Evolutionary conservation across 2,797 vertebrate genomes (phyloP).

Genomic region (Rhyacichthys aspro): DNA sequence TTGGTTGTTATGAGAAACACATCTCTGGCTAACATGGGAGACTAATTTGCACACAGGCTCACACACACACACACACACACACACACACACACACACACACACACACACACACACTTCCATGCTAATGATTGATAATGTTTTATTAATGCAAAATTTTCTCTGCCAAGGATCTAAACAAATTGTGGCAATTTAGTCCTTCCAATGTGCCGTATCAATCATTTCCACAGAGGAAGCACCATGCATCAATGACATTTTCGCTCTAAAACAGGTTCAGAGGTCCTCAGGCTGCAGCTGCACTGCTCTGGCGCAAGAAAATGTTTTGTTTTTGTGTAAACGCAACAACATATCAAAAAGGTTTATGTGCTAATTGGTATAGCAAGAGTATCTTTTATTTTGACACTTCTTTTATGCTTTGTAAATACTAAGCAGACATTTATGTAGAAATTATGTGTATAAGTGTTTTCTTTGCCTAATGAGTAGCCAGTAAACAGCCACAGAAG

Average conservation of each 20-base stretch:
- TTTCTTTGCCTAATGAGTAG: slow-evolving; percentile 36
- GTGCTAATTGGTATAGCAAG: slow-evolving; percentile 23
- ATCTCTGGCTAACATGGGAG: slow-evolving; percentile 61
- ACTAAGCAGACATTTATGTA: slow-evolving; percentile 4
- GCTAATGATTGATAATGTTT: slow-evolving; percentile 86
- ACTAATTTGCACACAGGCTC: slow-evolving; percentile 69
- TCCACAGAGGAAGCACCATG: slow-evolving; percentile 51
- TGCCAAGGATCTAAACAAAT: slow-evolving; percentile 82
- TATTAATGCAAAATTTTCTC: slow-evolving; percentile 84
- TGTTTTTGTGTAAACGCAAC: slow-evolving; percentile 1
- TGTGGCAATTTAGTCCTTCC: slow-evolving; percentile 80
- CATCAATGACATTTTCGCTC: slow-evolving; percentile 69
- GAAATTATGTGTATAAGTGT: neutral
- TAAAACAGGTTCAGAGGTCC: slow-evolving; percentile 48
- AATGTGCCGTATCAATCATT: slow-evolving; percentile 77
- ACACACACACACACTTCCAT: slow-evolving; percentile 40
- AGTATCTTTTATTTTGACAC: slow-evolving; percentile 21
- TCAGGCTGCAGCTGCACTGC: slow-evolving; percentile 53
- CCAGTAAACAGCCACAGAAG: slow-evolving; percentile 8
- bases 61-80: slow-evolving; percentile 21
- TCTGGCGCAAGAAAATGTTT: slow-evolving; percentile 39
- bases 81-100: slow-evolving; percentile 48
- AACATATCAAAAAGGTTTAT: slow-evolving; percentile 22
- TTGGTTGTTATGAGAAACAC: slow-evolving; percentile 53
- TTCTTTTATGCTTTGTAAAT: neutral